Percentiles rank a stretch among this genome's conserved stretches.
These are phyloP conservation scores for Drosophila longiperda DNA, from an alignment of 2,888 invertebrate species.

Conservation along the genomic window DNA sequence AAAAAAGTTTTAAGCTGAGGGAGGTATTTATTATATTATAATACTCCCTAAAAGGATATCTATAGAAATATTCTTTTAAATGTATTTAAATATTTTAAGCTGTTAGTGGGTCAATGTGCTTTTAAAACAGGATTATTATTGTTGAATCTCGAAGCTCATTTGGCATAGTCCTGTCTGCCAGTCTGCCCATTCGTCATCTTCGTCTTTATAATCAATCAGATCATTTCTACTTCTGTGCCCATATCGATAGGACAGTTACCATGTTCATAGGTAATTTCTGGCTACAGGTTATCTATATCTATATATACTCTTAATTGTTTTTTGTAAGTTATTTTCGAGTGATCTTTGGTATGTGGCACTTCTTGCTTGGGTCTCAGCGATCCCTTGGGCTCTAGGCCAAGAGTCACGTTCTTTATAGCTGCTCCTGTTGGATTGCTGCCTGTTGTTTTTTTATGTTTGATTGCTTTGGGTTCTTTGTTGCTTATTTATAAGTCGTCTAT, in stretches of 20 bases:
- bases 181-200: background rate
- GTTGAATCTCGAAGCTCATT: background rate
- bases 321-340: background rate
- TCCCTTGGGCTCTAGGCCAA: background rate
- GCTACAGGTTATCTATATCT: background rate
- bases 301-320: background rate
- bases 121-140: background rate
- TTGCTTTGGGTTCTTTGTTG: slow-evolving; percentile 23
- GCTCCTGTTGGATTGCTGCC: background rate
- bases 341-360: background rate
- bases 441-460: slow-evolving; percentile 45
- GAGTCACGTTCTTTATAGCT: background rate
- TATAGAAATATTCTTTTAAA: background rate
- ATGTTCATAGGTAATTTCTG: background rate
- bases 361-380: background rate
- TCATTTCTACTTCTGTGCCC: background rate
- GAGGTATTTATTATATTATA: background rate
- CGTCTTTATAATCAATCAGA: background rate
- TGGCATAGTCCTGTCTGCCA: background rate
- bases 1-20: background rate
- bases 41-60: background rate
- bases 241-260: background rate
- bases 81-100: background rate
- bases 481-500: slow-evolving; percentile 62
- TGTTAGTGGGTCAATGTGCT: background rate